Evolutionary conservation across 2,888 invertebrate species (phyloP).

Genomic region (Chesias legatella): DNA sequence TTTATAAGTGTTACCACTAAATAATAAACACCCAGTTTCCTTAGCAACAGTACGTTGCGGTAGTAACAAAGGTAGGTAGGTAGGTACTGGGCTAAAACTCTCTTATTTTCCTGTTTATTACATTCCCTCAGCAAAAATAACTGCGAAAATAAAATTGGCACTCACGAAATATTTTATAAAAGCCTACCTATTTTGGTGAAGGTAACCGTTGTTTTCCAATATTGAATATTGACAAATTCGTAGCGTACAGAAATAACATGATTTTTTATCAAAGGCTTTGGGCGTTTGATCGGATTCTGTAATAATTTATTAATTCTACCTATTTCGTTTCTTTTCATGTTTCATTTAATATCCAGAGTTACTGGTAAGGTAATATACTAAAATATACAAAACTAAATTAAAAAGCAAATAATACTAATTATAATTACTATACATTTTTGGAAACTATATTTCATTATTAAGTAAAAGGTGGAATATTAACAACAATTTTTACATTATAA

Average conservation of each 20-base stretch:
- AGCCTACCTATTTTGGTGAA: neutral
- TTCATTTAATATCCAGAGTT: conserved; percentile 3
- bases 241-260: conserved; percentile 4
- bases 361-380: too few species aligned
- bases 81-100: conserved; percentile 26
- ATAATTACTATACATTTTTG: too few species aligned
- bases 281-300: conserved; percentile 8
- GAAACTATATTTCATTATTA: too few species aligned
- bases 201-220: conserved; percentile 12
- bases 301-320: conserved; percentile 8
- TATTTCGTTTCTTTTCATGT: neutral
- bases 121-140: conserved; percentile 46
- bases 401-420: too few species aligned
- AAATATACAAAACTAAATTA: too few species aligned
- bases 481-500: too few species aligned
- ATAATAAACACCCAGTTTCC: conserved; percentile 19
- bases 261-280: conserved; percentile 7
- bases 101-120: conserved; percentile 55
- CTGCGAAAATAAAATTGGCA: conserved; percentile 19
- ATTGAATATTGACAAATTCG: conserved; percentile 11
- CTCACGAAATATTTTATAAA: neutral
- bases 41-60: conserved; percentile 21
- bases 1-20: conserved; percentile 2
- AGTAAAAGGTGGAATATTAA: too few species aligned
- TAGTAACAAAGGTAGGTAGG: conserved; percentile 14